Evolutionary conservation across 1,140 invertebrate species (phyloP).

Genomic region (Meloidogyne exigua): DNA sequence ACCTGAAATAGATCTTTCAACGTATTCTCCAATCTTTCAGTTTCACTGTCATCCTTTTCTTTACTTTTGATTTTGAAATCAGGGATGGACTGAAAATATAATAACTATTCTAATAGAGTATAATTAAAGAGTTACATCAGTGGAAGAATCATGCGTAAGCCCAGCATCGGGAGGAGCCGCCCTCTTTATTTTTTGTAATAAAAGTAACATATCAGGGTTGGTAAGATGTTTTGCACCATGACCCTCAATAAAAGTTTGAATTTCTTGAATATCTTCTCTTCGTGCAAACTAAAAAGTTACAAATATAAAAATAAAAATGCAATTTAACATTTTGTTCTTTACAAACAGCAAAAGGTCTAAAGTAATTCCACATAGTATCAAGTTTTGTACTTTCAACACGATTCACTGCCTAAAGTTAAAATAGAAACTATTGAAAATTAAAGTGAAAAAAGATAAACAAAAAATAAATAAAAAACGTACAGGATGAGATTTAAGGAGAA

Average conservation of each 20-base stretch:
- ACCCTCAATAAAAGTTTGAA: constrained; percentile 6
- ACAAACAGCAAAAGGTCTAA: constrained; percentile 38
- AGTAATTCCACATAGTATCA: constrained; percentile 41
- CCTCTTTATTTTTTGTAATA: background rate
- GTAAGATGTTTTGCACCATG: background rate
- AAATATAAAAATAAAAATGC: background rate
- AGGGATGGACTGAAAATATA: background rate
- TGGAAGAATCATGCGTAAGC: background rate
- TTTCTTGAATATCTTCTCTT: constrained; percentile 25
- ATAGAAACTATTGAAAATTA: background rate
- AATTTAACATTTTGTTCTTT: constrained; percentile 35
- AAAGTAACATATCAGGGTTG: background rate
- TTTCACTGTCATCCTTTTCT: background rate
- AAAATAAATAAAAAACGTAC: constrained; percentile 17
- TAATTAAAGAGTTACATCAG: background rate
- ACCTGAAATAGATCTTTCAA: background rate
- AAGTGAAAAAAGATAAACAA: background rate
- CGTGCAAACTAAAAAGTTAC: constrained; percentile 25
- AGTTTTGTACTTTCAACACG: constrained; percentile 35
- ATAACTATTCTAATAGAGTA: background rate
- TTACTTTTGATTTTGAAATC: background rate
- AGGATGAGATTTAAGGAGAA: constrained; percentile 23
- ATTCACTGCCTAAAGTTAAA: constrained; percentile 28
- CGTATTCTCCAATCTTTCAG: background rate
- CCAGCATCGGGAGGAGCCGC: background rate